These are phyloP conservation scores for Tamandua tetradactyla DNA, from an alignment of 2,797 vertebrate species.

Conservation along the genomic window DNA sequence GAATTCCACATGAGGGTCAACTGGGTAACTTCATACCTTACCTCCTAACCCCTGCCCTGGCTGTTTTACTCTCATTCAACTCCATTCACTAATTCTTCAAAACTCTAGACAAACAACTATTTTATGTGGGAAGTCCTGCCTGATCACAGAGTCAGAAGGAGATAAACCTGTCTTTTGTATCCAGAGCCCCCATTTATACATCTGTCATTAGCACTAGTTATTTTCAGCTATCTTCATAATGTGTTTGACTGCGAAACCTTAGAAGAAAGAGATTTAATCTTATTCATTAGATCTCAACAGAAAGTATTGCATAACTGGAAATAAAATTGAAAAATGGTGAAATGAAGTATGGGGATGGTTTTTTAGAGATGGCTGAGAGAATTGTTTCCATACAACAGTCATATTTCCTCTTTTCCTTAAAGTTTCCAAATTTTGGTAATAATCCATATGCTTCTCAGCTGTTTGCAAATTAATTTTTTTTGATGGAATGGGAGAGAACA, in stretches of 20 bases:
- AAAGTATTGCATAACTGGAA: neutral
- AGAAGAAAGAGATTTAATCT: neutral
- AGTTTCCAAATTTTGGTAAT: neutral
- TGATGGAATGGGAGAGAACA: too few relatives aligned
- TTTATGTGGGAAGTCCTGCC: neutral
- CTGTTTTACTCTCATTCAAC: neutral
- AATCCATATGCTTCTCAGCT: neutral
- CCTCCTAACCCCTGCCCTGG: fast-evolving
- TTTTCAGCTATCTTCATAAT: neutral
- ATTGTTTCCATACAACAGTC: neutral
- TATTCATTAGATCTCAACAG: neutral
- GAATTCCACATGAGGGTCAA: neutral
- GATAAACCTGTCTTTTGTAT: neutral
- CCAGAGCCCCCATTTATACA: neutral
- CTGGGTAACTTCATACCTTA: neutral
- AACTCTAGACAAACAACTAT: neutral
- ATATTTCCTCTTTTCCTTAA: neutral
- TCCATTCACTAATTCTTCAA: neutral
- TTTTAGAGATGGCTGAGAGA: neutral
- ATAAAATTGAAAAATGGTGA: neutral
- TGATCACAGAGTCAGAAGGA: neutral
- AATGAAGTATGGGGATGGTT: neutral
- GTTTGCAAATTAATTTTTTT: neutral
- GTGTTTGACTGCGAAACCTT: neutral
- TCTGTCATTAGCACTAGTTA: neutral